These are phyloP conservation scores for Danio kyathit DNA, from an alignment of 2,797 vertebrate species.

Conservation along the genomic window DNA sequence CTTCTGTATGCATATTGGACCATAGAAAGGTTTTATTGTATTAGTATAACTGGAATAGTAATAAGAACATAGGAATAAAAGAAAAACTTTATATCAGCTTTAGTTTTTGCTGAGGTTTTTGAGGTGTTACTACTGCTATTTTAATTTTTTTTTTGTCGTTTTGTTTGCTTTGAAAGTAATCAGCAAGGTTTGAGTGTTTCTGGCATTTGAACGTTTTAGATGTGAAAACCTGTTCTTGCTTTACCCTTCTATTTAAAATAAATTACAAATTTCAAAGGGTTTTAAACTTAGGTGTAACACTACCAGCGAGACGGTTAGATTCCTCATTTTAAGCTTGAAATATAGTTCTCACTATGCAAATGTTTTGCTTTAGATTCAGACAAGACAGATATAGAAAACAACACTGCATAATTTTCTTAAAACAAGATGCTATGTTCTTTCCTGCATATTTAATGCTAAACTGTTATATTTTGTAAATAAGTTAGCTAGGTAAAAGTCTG, in stretches of 20 bases:
- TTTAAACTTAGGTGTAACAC: neutral
- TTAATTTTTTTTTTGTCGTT: neutral
- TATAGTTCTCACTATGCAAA: constrained; percentile 39
- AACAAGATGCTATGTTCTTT: neutral
- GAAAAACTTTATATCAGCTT: neutral
- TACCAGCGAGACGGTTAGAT: neutral
- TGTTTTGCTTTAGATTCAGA: constrained; percentile 1
- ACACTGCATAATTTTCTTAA: constrained; percentile 11
- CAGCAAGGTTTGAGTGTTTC: neutral
- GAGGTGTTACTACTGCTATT: neutral
- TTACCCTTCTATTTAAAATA: neutral
- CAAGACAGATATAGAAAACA: neutral
- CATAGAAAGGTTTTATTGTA: neutral
- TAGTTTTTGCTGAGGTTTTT: neutral
- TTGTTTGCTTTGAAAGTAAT: constrained; percentile 5
- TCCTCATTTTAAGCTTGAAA: neutral
- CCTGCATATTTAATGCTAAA: constrained; percentile 7
- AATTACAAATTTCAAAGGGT: neutral
- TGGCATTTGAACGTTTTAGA: neutral
- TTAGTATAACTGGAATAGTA: neutral
- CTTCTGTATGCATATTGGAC: neutral
- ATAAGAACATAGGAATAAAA: neutral
- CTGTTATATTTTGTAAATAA: constrained; percentile 26
- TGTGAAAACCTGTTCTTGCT: neutral
- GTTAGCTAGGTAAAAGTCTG: constrained; percentile 7